phyloP scores from a whole-genome alignment of 2,888 invertebrate species.

The Nomada ferruginata region DNA sequence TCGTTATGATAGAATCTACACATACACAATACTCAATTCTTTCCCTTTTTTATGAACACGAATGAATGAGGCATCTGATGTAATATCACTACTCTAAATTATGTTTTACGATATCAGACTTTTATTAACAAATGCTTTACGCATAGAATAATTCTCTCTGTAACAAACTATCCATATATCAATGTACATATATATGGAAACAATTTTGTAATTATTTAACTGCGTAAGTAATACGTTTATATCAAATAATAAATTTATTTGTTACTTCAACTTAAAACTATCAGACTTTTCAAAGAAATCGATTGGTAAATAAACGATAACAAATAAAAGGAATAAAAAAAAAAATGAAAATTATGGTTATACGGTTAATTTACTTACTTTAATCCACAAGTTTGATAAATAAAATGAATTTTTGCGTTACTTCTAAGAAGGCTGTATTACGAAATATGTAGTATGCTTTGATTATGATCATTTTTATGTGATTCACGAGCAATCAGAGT shows the following conservation, averaged over 20 bases:
- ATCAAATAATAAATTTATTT: slow-evolving; percentile 54
- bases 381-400: slow-evolving; percentile 21
- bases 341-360: too few species aligned
- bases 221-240: slow-evolving; percentile 41
- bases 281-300: slow-evolving; percentile 66
- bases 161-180: slow-evolving; percentile 48
- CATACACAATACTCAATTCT: slow-evolving; percentile 64
- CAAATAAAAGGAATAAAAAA: slow-evolving; percentile 21
- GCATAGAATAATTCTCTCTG: slow-evolving; percentile 52
- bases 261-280: slow-evolving; percentile 67
- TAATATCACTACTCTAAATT: slow-evolving; percentile 61
- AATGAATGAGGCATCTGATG: slow-evolving; percentile 67
- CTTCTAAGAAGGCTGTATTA: slow-evolving; percentile 10
- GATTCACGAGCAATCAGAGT: slow-evolving; percentile 38
- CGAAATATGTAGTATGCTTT: slow-evolving; percentile 13
- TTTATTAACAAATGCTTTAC: slow-evolving; percentile 61
- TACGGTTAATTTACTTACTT: neutral
- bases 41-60: slow-evolving; percentile 60
- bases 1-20: slow-evolving; percentile 65
- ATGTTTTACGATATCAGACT: slow-evolving; percentile 66
- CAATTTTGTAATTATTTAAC: slow-evolving; percentile 55
- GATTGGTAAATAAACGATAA: slow-evolving; percentile 65
- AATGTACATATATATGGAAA: slow-evolving; percentile 38
- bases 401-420: slow-evolving; percentile 4
- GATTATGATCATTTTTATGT: slow-evolving; percentile 41